These are phyloP conservation scores for Falco rusticolus DNA, from an alignment of 2,797 vertebrate species.

Conservation along the genomic window DNA sequence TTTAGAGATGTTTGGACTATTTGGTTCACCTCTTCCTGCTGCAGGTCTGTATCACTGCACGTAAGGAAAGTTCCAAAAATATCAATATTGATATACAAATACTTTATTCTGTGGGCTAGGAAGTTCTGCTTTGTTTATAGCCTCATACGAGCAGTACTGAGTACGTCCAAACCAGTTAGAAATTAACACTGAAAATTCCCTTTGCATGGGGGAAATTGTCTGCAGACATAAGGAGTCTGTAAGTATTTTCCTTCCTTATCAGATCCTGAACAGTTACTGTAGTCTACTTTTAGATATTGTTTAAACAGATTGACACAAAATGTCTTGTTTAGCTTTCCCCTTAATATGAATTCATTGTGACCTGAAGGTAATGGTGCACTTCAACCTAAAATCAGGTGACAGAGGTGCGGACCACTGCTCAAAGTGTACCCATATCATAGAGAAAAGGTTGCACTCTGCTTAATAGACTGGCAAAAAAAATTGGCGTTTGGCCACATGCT, in stretches of 20 bases:
- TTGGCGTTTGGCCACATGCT: fast-evolving
- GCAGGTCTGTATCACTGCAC: not conserved
- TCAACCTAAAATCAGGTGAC: not conserved
- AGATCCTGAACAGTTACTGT: not conserved
- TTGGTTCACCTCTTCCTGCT: not conserved
- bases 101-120: not conserved
- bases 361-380: not conserved
- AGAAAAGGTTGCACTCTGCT: not conserved
- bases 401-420: not conserved
- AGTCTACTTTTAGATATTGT: not conserved
- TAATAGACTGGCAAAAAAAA: not conserved
- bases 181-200: not conserved
- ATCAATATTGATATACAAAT: not conserved
- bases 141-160: not conserved
- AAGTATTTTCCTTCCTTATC: not conserved
- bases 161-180: not conserved
- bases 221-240: not conserved
- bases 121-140: not conserved
- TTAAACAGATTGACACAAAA: not conserved
- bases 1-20: not conserved
- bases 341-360: not conserved
- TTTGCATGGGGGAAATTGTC: not conserved
- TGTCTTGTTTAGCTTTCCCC: not conserved
- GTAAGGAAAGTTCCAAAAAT: not conserved
- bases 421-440: not conserved